phyloP scores from a whole-genome alignment of 1,140 invertebrate genomes.

The Lordiphosa mommai region DNA sequence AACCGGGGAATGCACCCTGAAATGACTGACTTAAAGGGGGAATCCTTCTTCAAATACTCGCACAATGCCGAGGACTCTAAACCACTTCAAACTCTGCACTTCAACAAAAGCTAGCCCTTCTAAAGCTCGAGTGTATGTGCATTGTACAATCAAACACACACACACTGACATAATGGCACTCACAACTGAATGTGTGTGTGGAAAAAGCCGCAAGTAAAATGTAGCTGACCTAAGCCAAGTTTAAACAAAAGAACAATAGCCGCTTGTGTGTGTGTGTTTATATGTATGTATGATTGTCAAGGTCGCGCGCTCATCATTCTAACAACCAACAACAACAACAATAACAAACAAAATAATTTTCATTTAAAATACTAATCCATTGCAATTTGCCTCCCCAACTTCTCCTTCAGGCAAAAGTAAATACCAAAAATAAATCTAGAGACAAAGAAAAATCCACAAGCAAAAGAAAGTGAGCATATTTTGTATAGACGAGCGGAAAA shows the following conservation, averaged over 20 bases:
- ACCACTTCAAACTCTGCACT: not conserved
- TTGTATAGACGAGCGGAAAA: slow-evolving; percentile 1
- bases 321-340: slow-evolving; percentile 1
- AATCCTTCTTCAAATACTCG: no score
- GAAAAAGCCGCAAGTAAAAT: slow-evolving; percentile 63
- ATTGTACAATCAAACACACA: slow-evolving; percentile 61
- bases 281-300: slow-evolving; percentile 28
- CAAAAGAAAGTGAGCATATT: not conserved
- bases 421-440: slow-evolving; percentile 13
- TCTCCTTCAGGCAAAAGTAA: slow-evolving; percentile 59
- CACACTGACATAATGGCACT: slow-evolving; percentile 3
- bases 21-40: no score
- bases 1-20: no score
- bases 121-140: slow-evolving; percentile 71
- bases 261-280: not conserved
- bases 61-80: slow-evolving; percentile 16
- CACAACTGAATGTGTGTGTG: slow-evolving; percentile 21
- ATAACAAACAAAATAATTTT: slow-evolving; percentile 29
- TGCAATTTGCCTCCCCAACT: slow-evolving; percentile 62
- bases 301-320: slow-evolving; percentile 29
- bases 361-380: slow-evolving; percentile 57
- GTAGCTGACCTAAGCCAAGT: slow-evolving; percentile 67
- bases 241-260: no score
- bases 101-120: slow-evolving; percentile 36
- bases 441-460: not conserved